These are phyloP conservation scores for Petrosia ficiformis DNA, from an alignment of 37 sponge, comb jelly and placozoan genomes.

Conservation along the genomic window DNA sequence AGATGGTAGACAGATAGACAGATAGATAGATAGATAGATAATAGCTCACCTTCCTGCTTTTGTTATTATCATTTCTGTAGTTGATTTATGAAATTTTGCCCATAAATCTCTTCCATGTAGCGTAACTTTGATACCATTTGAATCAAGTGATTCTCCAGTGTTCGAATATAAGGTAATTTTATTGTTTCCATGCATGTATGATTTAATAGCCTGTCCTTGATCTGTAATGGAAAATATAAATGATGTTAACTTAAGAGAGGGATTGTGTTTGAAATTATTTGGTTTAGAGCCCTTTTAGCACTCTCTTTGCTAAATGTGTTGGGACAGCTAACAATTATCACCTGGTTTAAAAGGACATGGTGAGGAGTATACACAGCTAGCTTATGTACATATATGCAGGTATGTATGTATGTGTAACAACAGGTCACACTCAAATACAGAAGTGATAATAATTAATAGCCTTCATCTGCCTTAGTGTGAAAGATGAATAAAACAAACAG, in stretches of 20 bases:
- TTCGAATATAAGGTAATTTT: slow-evolving; percentile 28
- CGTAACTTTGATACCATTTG: slow-evolving; percentile 64
- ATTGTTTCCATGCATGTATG: slow-evolving; percentile 24
- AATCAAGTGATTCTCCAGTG: slow-evolving; percentile 61
- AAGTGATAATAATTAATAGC: too few relatives aligned
- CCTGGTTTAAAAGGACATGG: too few relatives aligned
- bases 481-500: too few relatives aligned
- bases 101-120: slow-evolving; percentile 85
- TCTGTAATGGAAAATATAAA: background rate
- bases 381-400: too few relatives aligned
- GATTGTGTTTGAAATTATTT: background rate
- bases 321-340: too few relatives aligned
- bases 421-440: too few relatives aligned
- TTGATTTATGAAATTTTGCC: slow-evolving; percentile 85
- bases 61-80: slow-evolving; percentile 99
- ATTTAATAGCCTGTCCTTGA: background rate
- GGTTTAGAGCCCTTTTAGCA: background rate
- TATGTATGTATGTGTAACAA: too few relatives aligned
- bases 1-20: too few relatives aligned
- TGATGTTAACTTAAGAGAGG: background rate
- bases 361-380: too few relatives aligned
- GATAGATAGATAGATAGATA: too few relatives aligned
- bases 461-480: too few relatives aligned
- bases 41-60: slow-evolving; percentile 98
- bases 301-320: too few relatives aligned